Base-by-base conservation (phyloP, 1,140 invertebrate genomes). In the Pseudoatta argentina region DNA sequence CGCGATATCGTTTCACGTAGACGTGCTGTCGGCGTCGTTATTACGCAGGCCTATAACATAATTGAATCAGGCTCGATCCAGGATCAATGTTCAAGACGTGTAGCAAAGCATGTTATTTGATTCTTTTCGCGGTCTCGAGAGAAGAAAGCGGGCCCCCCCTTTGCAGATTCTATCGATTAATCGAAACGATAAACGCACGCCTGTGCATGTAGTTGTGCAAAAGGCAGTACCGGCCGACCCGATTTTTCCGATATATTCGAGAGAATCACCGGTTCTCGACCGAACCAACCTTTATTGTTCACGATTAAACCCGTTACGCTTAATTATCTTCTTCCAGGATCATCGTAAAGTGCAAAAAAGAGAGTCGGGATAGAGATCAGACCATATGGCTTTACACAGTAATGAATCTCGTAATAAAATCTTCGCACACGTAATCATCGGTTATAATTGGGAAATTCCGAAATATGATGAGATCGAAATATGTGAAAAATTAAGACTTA, bases 271-370 rank as follows among this genome's bases (percentile, higher is more conserved):
- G 30, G 6, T 21, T 24, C 69, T 63, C 12, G 10, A 51, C 4
- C 51, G 14, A 18, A 8, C 5, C 16, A 34, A 24, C 5, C 34
- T 88, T 85, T 83, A 87, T 55, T 63, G 55, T 71, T 59, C 69
- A 34, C 55, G 18, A 24, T 51, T n/a, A 85, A 87, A 5, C 34
- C 24, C 34, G 66, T 85, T 61, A 39, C 59, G n/a, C 21, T 78
- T 89, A 89, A 89, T 90, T 89, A 86, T n/a, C 55, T 48, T 8
- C n/a, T 66, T 44, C 27, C 76, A 48, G 48, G 57, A 48, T 81
- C 24, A 27, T 79, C n/a, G 44, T 53, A 4, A 44, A 81, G 14
- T 0, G 24, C 1, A 34, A 67, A 39, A 59, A 39, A 59, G 21
- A 76, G 57, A 39, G 18, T 21, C 27, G 4, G 4, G 7, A 72